phyloP scores from a whole-genome alignment of 2,113 vertebrate species.

The Notiomystis cincta region DNA sequence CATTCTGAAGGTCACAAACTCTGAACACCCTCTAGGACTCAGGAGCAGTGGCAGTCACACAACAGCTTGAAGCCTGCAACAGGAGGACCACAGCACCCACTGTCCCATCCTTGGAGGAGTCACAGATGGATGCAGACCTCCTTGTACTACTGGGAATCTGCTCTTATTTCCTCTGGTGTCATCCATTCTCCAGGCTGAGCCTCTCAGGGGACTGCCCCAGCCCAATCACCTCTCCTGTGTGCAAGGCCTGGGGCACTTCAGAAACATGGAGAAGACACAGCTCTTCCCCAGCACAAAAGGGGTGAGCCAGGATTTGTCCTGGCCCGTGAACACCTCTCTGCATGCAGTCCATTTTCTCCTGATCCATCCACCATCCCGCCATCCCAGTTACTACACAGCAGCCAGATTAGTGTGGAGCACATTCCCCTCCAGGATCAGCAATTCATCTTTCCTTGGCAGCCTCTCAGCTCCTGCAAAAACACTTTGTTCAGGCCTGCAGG shows the following conservation, averaged over 20 bases:
- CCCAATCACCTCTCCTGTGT: fast-evolving
- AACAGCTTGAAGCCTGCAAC: background rate
- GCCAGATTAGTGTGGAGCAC: background rate
- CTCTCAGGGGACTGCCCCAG: background rate
- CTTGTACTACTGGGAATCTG: background rate
- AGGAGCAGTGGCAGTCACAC: background rate
- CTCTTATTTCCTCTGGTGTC: background rate
- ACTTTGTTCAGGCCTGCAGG: background rate
- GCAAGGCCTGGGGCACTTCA: background rate
- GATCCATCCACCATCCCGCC: background rate
- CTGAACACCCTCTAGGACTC: background rate
- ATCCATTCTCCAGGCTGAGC: background rate
- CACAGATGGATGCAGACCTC: background rate
- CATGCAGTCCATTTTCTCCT: background rate
- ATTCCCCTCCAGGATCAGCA: background rate
- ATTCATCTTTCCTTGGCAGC: background rate
- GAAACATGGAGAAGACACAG: background rate
- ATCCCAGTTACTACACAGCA: background rate
- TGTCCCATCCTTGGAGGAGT: background rate
- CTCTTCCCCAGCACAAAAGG: background rate
- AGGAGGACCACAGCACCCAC: background rate
- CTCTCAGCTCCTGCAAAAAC: background rate
- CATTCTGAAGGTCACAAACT: background rate
- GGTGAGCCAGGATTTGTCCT: background rate
- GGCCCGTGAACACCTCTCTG: background rate